Percentiles rank a stretch among this genome's conserved stretches.
phyloP scores from a whole-genome alignment of 2,797 vertebrate species.

The Tadarida brasiliensis region DNA sequence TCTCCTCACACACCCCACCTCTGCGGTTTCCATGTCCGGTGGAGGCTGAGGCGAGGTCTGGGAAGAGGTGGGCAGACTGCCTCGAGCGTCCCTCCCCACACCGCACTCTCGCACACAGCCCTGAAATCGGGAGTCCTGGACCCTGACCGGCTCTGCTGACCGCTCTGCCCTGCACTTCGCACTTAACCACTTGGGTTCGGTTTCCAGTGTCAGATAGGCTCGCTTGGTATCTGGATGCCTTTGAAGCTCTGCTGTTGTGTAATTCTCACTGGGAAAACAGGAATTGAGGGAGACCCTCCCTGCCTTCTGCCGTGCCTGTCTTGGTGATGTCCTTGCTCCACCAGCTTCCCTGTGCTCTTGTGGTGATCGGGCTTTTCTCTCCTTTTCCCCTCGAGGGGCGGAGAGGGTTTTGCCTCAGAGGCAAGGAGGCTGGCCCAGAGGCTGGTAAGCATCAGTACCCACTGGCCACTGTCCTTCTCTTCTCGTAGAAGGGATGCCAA shows the following conservation, averaged over 20 bases:
- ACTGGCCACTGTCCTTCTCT: rapidly evolving
- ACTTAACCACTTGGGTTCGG: background rate
- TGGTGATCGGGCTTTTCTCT: background rate
- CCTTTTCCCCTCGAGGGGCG: background rate
- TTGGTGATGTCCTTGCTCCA: too few species aligned
- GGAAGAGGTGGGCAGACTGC: background rate
- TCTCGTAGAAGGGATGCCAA: background rate
- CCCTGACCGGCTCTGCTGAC: background rate
- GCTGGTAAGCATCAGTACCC: background rate
- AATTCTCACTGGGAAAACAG: background rate
- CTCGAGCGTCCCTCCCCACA: background rate
- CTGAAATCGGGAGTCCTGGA: rapidly evolving
- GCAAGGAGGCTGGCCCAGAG: background rate
- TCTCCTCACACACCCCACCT: background rate
- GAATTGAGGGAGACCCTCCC: background rate
- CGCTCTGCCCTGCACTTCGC: background rate
- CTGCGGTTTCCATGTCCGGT: background rate
- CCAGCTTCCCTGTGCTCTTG: background rate
- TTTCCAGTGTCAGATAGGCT: background rate
- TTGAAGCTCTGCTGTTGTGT: background rate
- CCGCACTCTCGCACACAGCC: background rate
- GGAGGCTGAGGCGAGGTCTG: background rate
- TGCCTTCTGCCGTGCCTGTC: background rate
- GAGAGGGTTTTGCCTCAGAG: background rate
- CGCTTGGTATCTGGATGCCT: background rate